Conservation (phyloP, 2,797 vertebrate genomes). For the Gallinago nigripennis region DNA sequence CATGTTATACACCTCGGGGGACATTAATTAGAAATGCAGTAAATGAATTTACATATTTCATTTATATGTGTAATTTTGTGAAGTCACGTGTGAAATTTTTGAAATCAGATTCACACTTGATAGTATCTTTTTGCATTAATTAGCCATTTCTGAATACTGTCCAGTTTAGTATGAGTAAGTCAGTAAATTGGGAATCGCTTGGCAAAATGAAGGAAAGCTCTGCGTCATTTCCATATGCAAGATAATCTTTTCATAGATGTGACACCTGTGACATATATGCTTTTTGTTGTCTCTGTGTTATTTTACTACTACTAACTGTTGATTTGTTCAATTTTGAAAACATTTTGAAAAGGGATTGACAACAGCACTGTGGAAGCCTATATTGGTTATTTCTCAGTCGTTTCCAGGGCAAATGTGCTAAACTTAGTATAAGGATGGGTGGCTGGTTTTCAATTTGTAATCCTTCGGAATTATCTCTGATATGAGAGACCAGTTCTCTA, state of each 20-base stretch:
- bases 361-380: rapidly evolving
- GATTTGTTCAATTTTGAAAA: neutral
- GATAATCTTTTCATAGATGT: rapidly evolving
- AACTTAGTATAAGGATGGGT: neutral
- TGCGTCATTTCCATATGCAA: rapidly evolving
- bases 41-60: neutral
- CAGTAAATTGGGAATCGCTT: rapidly evolving
- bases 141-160: neutral
- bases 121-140: neutral
- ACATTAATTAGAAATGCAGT: neutral
- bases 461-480: neutral
- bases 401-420: neutral
- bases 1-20: rapidly evolving
- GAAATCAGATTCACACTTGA: neutral
- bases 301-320: neutral
- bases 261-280: rapidly evolving
- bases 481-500: neutral
- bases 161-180: neutral
- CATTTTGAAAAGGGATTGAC: neutral
- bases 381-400: neutral
- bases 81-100: neutral
- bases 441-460: neutral
- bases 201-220: neutral
- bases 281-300: neutral
- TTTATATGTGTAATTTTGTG: neutral